Percentiles rank a stretch among this genome's conserved stretches.
These are phyloP conservation scores for Apeltes quadracus DNA, from an alignment of 2,113 vertebrate species.

Conservation along the genomic window DNA sequence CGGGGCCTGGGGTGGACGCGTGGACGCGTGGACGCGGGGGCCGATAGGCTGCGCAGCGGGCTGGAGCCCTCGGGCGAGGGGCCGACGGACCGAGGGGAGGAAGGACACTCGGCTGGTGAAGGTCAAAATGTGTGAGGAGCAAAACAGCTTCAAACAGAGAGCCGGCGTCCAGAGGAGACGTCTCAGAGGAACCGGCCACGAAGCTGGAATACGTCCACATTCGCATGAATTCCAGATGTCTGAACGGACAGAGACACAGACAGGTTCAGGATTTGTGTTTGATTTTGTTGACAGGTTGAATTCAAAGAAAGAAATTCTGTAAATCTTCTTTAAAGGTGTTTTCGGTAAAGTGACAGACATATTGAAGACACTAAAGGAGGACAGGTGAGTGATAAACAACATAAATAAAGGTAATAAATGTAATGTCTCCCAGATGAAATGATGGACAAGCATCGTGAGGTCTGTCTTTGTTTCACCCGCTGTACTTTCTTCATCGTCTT, in stretches of 20 bases:
- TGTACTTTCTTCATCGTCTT: background rate
- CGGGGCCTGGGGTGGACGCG: constrained; percentile 15
- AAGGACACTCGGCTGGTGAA: background rate
- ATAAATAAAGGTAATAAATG: background rate
- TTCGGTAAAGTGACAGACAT: no score
- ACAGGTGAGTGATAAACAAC: no score
- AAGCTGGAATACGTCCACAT: no score
- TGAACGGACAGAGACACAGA: no score
- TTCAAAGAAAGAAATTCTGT: no score
- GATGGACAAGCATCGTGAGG: background rate
- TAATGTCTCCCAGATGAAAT: background rate
- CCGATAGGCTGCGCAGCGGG: constrained; percentile 22
- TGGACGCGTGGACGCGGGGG: constrained; percentile 26
- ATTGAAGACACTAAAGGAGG: no score
- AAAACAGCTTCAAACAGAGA: background rate
- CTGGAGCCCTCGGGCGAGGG: background rate
- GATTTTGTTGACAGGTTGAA: no score
- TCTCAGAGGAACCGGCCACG: no score
- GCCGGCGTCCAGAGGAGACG: no score
- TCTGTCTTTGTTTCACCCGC: background rate
- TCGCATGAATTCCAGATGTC: no score
- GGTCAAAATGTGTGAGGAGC: background rate
- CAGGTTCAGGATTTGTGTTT: no score
- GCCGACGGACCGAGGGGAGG: background rate
- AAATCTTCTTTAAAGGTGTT: no score